These are phyloP conservation scores for Xenopus petersii DNA, from an alignment of 2,797 vertebrate species.

Conservation along the genomic window DNA sequence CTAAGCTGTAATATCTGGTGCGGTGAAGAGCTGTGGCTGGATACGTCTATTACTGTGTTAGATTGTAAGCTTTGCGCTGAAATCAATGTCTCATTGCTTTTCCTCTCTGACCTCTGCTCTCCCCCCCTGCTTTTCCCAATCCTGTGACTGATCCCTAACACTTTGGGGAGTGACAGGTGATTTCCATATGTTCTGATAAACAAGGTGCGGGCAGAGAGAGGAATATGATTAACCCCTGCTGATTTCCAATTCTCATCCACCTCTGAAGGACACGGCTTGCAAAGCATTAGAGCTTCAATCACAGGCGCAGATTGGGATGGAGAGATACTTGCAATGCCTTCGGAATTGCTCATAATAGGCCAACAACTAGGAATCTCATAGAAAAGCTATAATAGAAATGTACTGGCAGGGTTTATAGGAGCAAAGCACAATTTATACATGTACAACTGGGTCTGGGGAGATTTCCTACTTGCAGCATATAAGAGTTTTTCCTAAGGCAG, in stretches of 20 bases:
- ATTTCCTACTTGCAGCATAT: neutral
- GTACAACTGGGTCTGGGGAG: neutral
- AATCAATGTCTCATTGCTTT: constrained; percentile 47
- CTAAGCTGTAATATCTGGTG: neutral
- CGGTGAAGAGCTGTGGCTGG: neutral
- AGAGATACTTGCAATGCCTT: constrained; percentile 42
- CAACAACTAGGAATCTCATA: constrained; percentile 40
- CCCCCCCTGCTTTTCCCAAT: constrained; percentile 29
- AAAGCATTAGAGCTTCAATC: constrained; percentile 47
- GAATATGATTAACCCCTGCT: constrained; percentile 50
- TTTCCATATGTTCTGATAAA: constrained; percentile 50
- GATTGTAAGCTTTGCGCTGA: constrained; percentile 42
- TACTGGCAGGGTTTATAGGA: constrained; percentile 7
- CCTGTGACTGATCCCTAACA: constrained; percentile 45
- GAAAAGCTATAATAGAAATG: constrained; percentile 36
- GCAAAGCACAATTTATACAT: constrained; percentile 9
- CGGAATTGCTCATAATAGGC: constrained; percentile 44
- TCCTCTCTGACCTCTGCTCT: constrained; percentile 42
- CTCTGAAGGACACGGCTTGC: constrained; percentile 48
- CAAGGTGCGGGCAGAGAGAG: constrained; percentile 44
- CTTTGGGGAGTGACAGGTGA: constrained; percentile 46
- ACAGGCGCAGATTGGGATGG: constrained; percentile 41
- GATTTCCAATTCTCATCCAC: constrained; percentile 50
- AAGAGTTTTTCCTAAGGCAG: neutral
- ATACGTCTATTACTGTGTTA: constrained; percentile 24